phyloP scores from a whole-genome alignment of 2,888 invertebrate genomes.

The Odiellus spinosus region DNA sequence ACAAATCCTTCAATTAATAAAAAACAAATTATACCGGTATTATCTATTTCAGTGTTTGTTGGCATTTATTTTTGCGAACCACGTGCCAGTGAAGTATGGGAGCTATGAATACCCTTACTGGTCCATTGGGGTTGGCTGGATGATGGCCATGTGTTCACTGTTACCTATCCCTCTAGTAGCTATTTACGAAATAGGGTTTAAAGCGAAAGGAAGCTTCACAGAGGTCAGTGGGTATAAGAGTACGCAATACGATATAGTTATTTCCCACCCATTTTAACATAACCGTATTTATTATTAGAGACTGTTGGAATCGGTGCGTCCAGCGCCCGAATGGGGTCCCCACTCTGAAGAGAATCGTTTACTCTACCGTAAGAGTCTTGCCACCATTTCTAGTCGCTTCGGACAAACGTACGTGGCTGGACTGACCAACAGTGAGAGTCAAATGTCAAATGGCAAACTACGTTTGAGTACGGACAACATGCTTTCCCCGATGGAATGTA shows the following conservation, averaged over 20 bases:
- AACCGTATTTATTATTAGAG: conserved; percentile 11
- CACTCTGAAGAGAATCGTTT: conserved; percentile 15
- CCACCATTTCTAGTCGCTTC: conserved; percentile 9
- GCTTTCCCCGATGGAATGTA: no score
- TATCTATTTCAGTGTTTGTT: conserved; percentile 6
- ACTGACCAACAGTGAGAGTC: conserved; percentile 3
- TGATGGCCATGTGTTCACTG: conserved; percentile 28
- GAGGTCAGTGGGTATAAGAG: conserved; percentile 11
- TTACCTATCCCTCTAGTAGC: conserved; percentile 25
- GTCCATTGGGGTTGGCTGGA: conserved; percentile 27
- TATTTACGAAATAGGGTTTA: conserved; percentile 16
- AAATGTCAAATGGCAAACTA: not conserved
- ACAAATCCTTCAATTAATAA: not conserved
- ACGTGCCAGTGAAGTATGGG: conserved; percentile 30
- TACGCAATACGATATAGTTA: no score
- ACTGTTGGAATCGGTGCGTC: conserved; percentile 12
- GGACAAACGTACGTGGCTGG: conserved; percentile 11
- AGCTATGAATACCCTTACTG: conserved; percentile 27
- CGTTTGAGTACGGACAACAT: no score
- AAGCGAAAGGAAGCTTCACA: conserved; percentile 12
- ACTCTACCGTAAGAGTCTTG: conserved; percentile 14
- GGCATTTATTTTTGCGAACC: conserved; percentile 15
- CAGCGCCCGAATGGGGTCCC: conserved; percentile 20
- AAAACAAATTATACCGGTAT: not conserved
- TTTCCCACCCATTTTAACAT: no score